Conservation (phyloP, 2,888 invertebrate species). For the Eupsilia transversa region DNA sequence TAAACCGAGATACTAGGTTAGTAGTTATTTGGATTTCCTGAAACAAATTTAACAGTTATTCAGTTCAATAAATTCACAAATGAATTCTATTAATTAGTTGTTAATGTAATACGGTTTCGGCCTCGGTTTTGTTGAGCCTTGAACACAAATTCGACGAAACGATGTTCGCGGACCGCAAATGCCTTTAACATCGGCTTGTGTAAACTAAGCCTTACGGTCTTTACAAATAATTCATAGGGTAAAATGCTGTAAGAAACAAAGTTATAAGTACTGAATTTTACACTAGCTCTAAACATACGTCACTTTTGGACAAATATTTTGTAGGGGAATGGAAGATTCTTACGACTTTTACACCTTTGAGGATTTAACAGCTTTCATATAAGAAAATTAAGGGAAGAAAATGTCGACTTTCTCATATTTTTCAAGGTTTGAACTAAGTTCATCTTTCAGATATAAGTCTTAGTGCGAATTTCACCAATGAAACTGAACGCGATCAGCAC, state of each 20-base stretch:
- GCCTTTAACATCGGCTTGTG: neutral
- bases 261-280: constrained; percentile 35
- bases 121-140: neutral
- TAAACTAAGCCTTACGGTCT: constrained; percentile 33
- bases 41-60: neutral
- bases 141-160: neutral
- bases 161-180: neutral
- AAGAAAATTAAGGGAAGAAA: neutral
- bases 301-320: constrained; percentile 21
- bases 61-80: constrained; percentile 4
- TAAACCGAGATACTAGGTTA: neutral
- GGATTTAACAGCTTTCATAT: constrained; percentile 7
- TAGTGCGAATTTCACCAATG: no score
- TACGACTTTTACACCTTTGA: constrained; percentile 16
- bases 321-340: constrained; percentile 14
- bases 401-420: neutral
- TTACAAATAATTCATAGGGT: constrained; percentile 48
- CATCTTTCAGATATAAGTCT: neutral
- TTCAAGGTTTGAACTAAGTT: neutral
- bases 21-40: neutral
- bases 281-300: constrained; percentile 16
- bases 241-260: constrained; percentile 42
- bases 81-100: neutral
- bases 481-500: no score
- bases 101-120: constrained; percentile 11